Conservation (phyloP, 2,113 vertebrate species). For the Pterocles burchelli region DNA sequence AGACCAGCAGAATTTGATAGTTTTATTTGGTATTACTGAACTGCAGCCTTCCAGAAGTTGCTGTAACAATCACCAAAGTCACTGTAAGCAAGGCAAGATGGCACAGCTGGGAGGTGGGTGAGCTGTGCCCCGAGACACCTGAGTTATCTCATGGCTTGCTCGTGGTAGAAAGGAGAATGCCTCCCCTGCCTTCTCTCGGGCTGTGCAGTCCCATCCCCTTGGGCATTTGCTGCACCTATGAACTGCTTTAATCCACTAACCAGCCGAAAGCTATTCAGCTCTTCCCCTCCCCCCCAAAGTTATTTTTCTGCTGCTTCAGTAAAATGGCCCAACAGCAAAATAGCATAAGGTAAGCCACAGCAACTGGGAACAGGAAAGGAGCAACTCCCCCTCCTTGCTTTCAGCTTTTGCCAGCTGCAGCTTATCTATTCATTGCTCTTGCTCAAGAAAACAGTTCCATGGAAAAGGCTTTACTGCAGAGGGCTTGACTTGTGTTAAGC, state of each 20-base stretch:
- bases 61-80: not conserved
- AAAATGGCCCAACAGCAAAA: constrained; percentile 10
- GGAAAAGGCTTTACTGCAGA: not conserved
- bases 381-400: not conserved
- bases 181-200: not conserved
- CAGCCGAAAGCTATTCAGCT: not conserved
- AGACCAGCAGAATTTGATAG: not conserved
- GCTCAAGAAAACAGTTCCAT: not conserved
- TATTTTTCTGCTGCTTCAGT: constrained; percentile 30
- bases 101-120: not conserved
- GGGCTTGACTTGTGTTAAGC: not conserved
- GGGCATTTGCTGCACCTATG: not conserved
- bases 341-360: not conserved
- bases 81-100: not conserved
- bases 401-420: constrained; percentile 24
- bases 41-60: not conserved
- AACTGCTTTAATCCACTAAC: not conserved
- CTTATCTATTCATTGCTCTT: not conserved
- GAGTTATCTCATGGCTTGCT: not conserved
- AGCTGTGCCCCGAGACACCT: not conserved
- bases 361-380: not conserved
- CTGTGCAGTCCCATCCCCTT: not conserved
- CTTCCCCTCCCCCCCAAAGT: not conserved
- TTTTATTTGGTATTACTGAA: not conserved
- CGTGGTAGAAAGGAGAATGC: not conserved